A percentile compares a stretch with the other conserved stretches of the same genome.
These are phyloP conservation scores for Drosophila repletoides DNA, from an alignment of 1,140 invertebrate species.

Conservation along the genomic window DNA sequence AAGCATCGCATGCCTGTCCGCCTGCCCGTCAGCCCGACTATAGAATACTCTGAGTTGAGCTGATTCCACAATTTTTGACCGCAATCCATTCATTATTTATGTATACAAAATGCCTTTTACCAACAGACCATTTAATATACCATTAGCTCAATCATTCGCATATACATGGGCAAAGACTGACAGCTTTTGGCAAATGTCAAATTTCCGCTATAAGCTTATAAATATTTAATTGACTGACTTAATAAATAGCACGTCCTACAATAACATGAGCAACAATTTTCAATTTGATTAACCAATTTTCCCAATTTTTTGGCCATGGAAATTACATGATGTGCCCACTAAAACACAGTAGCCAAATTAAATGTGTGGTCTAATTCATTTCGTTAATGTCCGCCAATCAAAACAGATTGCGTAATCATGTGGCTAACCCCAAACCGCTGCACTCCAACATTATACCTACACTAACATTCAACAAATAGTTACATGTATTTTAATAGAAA, in stretches of 20 bases:
- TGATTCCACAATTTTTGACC: slow-evolving; percentile 13
- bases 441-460: neutral
- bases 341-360: slow-evolving; percentile 15
- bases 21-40: neutral
- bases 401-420: slow-evolving; percentile 45
- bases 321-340: neutral
- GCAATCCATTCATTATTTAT: slow-evolving; percentile 30
- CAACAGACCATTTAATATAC: slow-evolving; percentile 38
- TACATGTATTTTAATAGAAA: too few species aligned
- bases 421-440: slow-evolving; percentile 39
- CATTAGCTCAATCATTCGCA: slow-evolving; percentile 12
- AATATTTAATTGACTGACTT: slow-evolving; percentile 35
- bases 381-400: slow-evolving; percentile 44
- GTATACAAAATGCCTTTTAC: slow-evolving; percentile 18
- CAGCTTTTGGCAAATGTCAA: slow-evolving; percentile 22
- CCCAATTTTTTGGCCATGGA: slow-evolving; percentile 9
- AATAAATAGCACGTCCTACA: too few species aligned
- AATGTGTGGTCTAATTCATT: slow-evolving; percentile 24
- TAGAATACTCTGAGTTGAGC: neutral
- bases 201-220: slow-evolving; percentile 17
- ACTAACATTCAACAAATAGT: neutral
- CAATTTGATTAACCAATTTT: slow-evolving; percentile 45
- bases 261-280: slow-evolving; percentile 5
- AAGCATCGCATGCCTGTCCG: too few species aligned
- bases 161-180: slow-evolving; percentile 31